phyloP scores from a whole-genome alignment of 2,888 invertebrate species.

The Lasioglossum morio region DNA sequence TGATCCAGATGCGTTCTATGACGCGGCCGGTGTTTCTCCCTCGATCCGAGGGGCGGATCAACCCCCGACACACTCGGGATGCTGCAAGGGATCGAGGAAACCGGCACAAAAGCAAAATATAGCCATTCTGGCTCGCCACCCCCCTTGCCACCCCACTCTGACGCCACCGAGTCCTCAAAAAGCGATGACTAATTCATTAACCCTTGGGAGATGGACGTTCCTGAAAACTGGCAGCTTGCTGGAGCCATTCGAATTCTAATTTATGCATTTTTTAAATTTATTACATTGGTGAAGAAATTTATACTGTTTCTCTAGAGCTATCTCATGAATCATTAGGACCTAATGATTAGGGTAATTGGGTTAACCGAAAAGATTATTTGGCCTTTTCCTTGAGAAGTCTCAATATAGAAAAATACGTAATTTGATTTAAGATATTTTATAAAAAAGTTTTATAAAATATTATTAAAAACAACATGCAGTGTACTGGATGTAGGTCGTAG shows the following conservation, averaged over 20 bases:
- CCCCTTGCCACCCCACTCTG: not conserved
- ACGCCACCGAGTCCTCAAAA: not conserved
- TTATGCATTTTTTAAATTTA: not conserved
- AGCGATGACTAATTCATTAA: conserved; percentile 3
- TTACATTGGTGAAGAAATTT: not conserved
- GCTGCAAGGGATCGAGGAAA: conserved; percentile 55
- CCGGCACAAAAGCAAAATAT: conserved; percentile 69
- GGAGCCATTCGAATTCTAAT: not conserved
- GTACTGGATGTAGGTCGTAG: too few relatives aligned
- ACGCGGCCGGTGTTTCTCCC: conserved; percentile 52
- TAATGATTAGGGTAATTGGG: too few relatives aligned
- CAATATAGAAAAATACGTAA: too few relatives aligned
- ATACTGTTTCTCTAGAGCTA: too few relatives aligned
- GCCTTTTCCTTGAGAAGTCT: too few relatives aligned
- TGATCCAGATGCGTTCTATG: conserved; percentile 76
- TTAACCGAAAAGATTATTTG: too few relatives aligned
- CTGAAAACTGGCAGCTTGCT: not conserved
- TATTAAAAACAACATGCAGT: too few relatives aligned
- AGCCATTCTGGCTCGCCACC: conserved; percentile 42
- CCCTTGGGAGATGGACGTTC: not conserved
- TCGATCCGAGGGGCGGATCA: conserved; percentile 50
- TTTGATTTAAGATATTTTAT: too few relatives aligned
- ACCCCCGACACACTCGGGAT: conserved; percentile 47
- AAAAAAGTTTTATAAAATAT: too few relatives aligned
- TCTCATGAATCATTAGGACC: too few relatives aligned